Evolutionary conservation across 2,888 invertebrate genomes (phyloP).

Genomic region (Ectemnius cavifrons): DNA sequence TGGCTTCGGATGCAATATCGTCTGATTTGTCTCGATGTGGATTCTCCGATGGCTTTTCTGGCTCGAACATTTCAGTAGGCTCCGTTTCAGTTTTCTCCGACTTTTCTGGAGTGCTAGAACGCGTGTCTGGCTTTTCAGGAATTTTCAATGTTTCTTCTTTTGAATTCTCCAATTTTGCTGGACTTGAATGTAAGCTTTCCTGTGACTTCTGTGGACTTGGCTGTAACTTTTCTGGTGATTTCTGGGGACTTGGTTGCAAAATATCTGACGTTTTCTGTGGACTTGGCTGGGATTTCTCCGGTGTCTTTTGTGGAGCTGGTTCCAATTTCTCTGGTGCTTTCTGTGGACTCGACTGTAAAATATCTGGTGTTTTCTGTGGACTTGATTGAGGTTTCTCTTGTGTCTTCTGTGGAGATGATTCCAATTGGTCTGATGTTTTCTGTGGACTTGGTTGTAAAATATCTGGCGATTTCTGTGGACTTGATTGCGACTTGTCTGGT

Average conservation of each 20-base stretch:
- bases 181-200: neutral
- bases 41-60: conserved; percentile 14
- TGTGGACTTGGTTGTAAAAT: no score
- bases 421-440: no score
- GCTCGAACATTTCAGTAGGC: neutral
- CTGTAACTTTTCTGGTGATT: conserved; percentile 1
- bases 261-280: neutral
- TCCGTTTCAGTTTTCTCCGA: neutral
- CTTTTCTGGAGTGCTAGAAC: conserved; percentile 13
- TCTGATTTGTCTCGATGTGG: conserved; percentile 11
- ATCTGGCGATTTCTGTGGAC: no score
- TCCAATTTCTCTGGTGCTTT: conserved; percentile 1
- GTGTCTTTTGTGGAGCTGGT: conserved; percentile 21
- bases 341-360: no score
- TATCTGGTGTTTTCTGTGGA: no score
- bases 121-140: conserved; percentile 19
- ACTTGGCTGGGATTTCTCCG: conserved; percentile 17
- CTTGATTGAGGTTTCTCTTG: no score
- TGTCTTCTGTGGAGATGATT: no score
- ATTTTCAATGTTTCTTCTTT: neutral
- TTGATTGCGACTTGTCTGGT: no score
- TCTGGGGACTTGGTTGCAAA: neutral
- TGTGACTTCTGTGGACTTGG: conserved; percentile 6
- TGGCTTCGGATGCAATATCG: neutral
- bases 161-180: neutral